Conservation (phyloP, 2,113 vertebrate species). For the Sitta europaea region DNA sequence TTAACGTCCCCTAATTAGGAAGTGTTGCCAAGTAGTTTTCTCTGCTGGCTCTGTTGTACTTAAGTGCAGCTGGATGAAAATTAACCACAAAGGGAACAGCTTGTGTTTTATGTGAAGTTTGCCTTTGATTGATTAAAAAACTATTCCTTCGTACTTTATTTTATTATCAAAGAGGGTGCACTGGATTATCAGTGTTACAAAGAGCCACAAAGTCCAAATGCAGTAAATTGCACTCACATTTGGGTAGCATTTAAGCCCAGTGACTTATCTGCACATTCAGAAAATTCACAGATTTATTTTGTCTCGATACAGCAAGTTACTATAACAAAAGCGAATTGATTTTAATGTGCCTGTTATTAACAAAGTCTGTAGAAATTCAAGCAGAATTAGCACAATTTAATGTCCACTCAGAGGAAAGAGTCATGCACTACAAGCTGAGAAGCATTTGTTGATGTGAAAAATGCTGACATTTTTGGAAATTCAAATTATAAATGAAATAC, state of each 20-base stretch:
- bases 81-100: conserved; percentile 78
- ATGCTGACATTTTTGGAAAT: conserved; percentile 77
- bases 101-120: conserved; percentile 76
- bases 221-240: background rate
- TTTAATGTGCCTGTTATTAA: conserved; percentile 6
- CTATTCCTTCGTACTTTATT: conserved; percentile 67
- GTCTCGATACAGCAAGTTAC: background rate
- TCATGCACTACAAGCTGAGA: conserved; percentile 47
- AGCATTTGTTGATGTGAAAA: conserved; percentile 68
- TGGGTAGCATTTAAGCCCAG: background rate
- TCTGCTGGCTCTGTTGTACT: conserved; percentile 73
- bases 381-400: conserved; percentile 39
- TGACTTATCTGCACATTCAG: background rate
- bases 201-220: conserved; percentile 28
- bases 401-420: conserved; percentile 40
- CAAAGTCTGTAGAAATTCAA: background rate
- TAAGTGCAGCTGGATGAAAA: conserved; percentile 77
- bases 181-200: conserved; percentile 46
- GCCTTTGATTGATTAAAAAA: conserved; percentile 74
- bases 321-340: background rate
- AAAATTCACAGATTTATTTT: conserved; percentile 33
- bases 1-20: conserved; percentile 78
- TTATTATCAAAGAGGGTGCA: conserved; percentile 57
- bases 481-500: conserved; percentile 73
- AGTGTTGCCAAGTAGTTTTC: conserved; percentile 75